Conservation (phyloP, 2,113 vertebrate species). For the Dunckerocampus dactyliophorus region DNA sequence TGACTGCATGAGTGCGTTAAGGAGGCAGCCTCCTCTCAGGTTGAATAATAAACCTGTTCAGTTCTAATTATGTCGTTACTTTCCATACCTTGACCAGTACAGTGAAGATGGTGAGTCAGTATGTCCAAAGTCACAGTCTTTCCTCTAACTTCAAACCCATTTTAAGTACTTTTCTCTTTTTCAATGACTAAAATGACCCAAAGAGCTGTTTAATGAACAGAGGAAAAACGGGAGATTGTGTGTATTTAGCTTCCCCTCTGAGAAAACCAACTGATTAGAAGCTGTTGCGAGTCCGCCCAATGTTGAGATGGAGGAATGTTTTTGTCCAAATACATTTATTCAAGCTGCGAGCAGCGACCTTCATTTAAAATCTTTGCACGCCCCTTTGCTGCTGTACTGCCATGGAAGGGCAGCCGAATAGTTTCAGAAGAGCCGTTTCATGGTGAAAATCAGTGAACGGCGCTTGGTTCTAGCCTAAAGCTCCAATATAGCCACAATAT, state of each 20-base stretch:
- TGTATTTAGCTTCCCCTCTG: conserved; percentile 18
- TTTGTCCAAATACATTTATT: conserved; percentile 52
- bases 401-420: conserved; percentile 25
- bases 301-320: conserved; percentile 41
- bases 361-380: conserved; percentile 42
- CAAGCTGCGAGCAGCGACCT: conserved; percentile 16
- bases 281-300: conserved; percentile 10
- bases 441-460: conserved; percentile 29
- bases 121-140: background rate
- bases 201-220: conserved; percentile 24
- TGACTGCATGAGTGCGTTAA: conserved; percentile 17
- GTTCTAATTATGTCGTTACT: conserved; percentile 14
- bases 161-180: conserved; percentile 42
- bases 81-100: conserved; percentile 20
- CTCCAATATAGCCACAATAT: no score
- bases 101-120: conserved; percentile 39
- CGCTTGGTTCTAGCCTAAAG: conserved; percentile 32
- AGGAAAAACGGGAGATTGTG: conserved; percentile 5
- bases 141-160: conserved; percentile 20
- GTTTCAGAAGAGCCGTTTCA: conserved; percentile 37
- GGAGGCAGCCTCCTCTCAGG: conserved; percentile 3
- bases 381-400: conserved; percentile 18
- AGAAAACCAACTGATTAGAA: conserved; percentile 32
- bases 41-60: conserved; percentile 30
- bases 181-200: conserved; percentile 44